Evolutionary conservation across 2,113 vertebrate genomes (phyloP).

Genomic region (Emydura subglobosa): DNA sequence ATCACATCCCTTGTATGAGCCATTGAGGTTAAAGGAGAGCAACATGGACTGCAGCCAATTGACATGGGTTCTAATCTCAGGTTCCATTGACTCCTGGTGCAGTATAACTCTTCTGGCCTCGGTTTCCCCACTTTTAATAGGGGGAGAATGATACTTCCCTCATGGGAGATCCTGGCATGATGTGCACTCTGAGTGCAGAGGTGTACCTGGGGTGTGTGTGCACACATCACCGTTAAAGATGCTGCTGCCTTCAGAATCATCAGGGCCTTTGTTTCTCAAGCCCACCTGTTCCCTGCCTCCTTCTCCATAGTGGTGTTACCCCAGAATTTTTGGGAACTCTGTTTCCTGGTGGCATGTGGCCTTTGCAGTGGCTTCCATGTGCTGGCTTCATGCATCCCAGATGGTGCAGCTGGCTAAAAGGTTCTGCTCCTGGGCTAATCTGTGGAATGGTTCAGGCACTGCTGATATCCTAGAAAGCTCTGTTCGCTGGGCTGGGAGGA

Average conservation of each 20-base stretch:
- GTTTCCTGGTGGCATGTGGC: background rate
- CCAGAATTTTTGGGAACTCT: background rate
- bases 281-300: background rate
- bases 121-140: background rate
- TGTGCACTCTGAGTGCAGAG: background rate
- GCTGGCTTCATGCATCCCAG: rapidly evolving
- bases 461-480: background rate
- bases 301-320: background rate
- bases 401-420: background rate
- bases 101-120: background rate
- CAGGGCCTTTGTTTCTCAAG: background rate
- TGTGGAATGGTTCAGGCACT: background rate
- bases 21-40: too few species aligned
- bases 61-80: too few species aligned
- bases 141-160: background rate
- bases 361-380: background rate
- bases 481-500: background rate
- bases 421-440: background rate
- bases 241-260: background rate
- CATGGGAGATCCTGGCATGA: background rate
- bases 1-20: too few species aligned
- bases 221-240: background rate
- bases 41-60: too few species aligned
- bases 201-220: background rate
- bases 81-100: background rate